These are phyloP conservation scores for Mongoloraphidia duomilia DNA, from an alignment of 2,888 invertebrate genomes.

Conservation along the genomic window DNA sequence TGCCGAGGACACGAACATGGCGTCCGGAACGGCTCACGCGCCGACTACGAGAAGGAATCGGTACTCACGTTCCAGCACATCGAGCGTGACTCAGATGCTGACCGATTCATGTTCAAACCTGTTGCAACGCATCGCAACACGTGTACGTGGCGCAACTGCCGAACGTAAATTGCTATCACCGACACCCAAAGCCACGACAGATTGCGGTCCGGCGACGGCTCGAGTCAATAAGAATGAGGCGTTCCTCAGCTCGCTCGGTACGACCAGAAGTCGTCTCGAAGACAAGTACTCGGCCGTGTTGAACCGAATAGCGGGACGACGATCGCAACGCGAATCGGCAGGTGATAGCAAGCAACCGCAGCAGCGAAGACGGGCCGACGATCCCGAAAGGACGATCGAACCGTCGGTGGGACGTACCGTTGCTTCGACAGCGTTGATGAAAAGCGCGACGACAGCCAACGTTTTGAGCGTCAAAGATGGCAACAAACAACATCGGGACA, in stretches of 20 bases:
- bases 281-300: slow-evolving; percentile 66
- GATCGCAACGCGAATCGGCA: slow-evolving; percentile 14
- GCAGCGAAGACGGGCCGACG: slow-evolving; percentile 29
- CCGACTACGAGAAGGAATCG: slow-evolving; percentile 45
- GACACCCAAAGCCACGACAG: slow-evolving; percentile 3
- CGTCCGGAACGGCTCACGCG: slow-evolving; percentile 24
- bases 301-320: slow-evolving; percentile 49
- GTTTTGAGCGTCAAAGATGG: slow-evolving; percentile 32
- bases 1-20: background rate
- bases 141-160: slow-evolving; percentile 46
- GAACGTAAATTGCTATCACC: slow-evolving; percentile 26
- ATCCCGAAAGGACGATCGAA: slow-evolving; percentile 57
- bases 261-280: slow-evolving; percentile 54
- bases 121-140: slow-evolving; percentile 60
- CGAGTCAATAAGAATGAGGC: slow-evolving; percentile 21
- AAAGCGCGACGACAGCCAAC: slow-evolving; percentile 50
- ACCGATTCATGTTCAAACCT: slow-evolving; percentile 78
- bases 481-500: slow-evolving; percentile 40
- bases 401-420: slow-evolving; percentile 32
- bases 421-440: slow-evolving; percentile 32
- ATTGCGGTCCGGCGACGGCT: slow-evolving; percentile 18
- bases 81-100: slow-evolving; percentile 73
- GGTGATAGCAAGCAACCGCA: slow-evolving; percentile 31
- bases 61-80: slow-evolving; percentile 63
- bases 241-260: slow-evolving; percentile 30